Base-by-base conservation (phyloP, 2,797 vertebrate species). In the Alcedo quadribrachys region DNA sequence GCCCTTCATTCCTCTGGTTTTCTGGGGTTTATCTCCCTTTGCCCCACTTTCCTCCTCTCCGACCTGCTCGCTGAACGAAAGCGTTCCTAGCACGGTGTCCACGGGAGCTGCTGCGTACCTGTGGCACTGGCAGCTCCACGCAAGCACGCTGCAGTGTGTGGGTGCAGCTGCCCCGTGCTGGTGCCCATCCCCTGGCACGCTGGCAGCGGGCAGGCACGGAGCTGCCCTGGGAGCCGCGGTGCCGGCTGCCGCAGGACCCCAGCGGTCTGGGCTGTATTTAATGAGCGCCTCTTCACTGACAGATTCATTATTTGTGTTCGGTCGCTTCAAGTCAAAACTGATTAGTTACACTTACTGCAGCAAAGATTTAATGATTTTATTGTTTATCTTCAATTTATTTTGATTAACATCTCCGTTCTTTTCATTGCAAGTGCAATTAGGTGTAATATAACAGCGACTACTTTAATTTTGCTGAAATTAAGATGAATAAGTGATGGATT, bases 341-440 rank as follows among this genome's bases (percentile, higher is more conserved):
- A 98, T 98, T 98, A 98, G 98, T 98, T 98, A 98, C 98, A 98
- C 98, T 98, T 98, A 98, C 95, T 93, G 92, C 97, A 61, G 93
- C 97, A 97, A 98, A 98, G 97, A 98, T 98, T 97, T 98, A 98
- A 98, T 98, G 98, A 98, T 98, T 98, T 98, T 98, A 98, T 98
- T 98, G 98, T 98, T 98, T 98, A 98, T 98, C 98, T 98, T 98
- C 98, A 98, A 98, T 98, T 98, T 98, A 98, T 98, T 98, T 98
- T 98, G 98, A 98, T 98, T 98, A 98, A 98, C 98, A 98, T 98
- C 98, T 98, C 95, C 92, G 96, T 98, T 98, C 97, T 98, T 98
- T 98, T 98, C 97, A 97, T 97, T 98, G 98, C 97, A 90, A 97
- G 96, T 96, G 98, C 98, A 98, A 98, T 98, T 98, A 98, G 97